Base-by-base conservation (phyloP, 2,888 invertebrate genomes). In the Physocephala rufipes region DNA sequence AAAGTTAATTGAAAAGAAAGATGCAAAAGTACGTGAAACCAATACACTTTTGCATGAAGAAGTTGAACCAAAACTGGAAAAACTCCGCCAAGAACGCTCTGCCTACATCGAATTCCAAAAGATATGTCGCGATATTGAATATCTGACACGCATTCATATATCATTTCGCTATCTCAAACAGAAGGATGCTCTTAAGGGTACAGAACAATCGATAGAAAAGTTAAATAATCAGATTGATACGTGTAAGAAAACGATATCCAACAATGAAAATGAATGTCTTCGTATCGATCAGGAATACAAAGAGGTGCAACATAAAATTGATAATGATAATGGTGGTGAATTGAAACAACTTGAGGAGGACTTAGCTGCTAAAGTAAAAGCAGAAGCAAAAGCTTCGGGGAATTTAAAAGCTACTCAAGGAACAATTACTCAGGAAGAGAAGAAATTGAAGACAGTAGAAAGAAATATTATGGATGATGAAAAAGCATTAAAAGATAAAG, bases 1-100 rank as follows among this genome's bases (percentile, higher is more conserved):
- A 76, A 94, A 91, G 81, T 93, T 93, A 0, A 95, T 99, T 71
- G 93, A 93, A 75, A 96, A 95, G 82, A 99, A 99, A 84, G 95
- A 99, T 84, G 90, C 90, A 0, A 97, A 96, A 84, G 88, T 99
- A 1, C 88, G 90, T 45, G 96, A 98, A 84, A 92, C 99, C 28
- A 91, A 93, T 84, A 89, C 90, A 74, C 88, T 93, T 64, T 88
- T 93, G 26, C 88, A 86, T 67, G 96, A 98, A 84, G 96, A 97
- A 82, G 93, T 99, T 68, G 91, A 91, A n/a, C 99, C 99, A 0
- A 95, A 92, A 79, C 86, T 99, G 66, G 90, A 92, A 69, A 95
- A 94, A 83, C 86, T 98, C 67, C 92, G 94, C 76, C 91, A 93
- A 74, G 97, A 99, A 82, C 88, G 95, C 53, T 87, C 91, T 0